Base-by-base conservation (phyloP, 37 sponge, comb jelly and placozoan genomes). In the Ianthella basta region DNA sequence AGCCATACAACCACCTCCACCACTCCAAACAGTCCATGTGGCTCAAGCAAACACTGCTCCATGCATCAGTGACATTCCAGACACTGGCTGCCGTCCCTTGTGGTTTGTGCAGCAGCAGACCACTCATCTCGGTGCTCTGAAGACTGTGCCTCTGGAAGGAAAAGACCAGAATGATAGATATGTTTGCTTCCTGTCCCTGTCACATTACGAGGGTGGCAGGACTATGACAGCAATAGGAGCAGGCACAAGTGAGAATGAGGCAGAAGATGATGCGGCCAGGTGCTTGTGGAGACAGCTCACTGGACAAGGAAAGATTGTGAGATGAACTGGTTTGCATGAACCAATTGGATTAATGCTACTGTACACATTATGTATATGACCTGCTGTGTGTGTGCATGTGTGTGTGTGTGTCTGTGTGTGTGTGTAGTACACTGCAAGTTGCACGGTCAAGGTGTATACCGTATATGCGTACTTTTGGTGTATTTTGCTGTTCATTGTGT, bases 301-400 rank as follows among this genome's bases (percentile, higher is more conserved):
- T 44, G 50, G 50, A 44, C 50, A 64, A 8, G 30, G 27, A 30
- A 30, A 64, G 8, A 25, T 64, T 8, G 30, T 64, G 30, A 32
- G 30, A 32, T 32, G 66, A 64, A 2, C 66, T 32, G 66, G 2
- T 2, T 6, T 25, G 30, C 66, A 64, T 25, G 30, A 25, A 64
- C 30, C 2, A 8, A 8, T 25, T 3, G 2, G 66, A 64, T 64
- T 64, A 30, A 64, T 30, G 27, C n/a, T 25, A 64, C 66, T 64
- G 66, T 64, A 8, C 8, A 8, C 8, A 30, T 44, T 44, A 10
- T 78, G 53, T 29, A 18, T 74, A 38, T 74, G 77, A 35, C 38
- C 33, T 34, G 24, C 38, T 74, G 77, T 74, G 77, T 74, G 77
- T 27, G 77, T 64, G 66, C 23, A 16, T 64, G 66, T 64, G 66